Base-by-base conservation (phyloP, 2,888 invertebrate species). In the Achlya flavicornis region DNA sequence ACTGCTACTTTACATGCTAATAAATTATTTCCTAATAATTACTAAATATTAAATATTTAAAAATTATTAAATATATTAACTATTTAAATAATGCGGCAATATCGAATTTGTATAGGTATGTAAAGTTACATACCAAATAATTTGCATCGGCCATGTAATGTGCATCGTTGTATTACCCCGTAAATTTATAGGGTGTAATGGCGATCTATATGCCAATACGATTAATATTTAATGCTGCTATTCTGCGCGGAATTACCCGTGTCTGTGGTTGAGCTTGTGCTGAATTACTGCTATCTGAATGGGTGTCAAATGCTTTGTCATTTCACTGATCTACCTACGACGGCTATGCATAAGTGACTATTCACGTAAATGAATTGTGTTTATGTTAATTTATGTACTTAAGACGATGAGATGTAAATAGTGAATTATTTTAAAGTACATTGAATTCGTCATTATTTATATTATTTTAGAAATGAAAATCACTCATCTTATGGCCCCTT, bases 181-280 rank as follows among this genome's bases (percentile, higher is more conserved):
- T 89, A 86, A 89, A 89, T 90, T 41, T 88, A 87, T 86, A 81
- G 74, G 70, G 80, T 79, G 80, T 88, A 89, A 88, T 86, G 86
- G 82, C 87, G 84, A 87, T 89, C 85, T 90, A 88, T 89, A 88
- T 87, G 88, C 87, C 89, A 89, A 90, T 91, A 86, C 88, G 83
- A 89, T 92, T 91, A 90, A 89, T 91, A 92, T 91, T 92, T 90
- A 91, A 91, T 88, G 88, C 86, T 82, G 83, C 88, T 87, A 88
- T 90, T 88, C 88, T 86, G 88, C 76, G 73, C 83, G 79, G 80
- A 90, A 92, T 91, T 89, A 90, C 89, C 85, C 84, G 78, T 83
- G 88, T 85, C 88, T 88, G 88, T 84, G 85, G 86, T 85, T 84
- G 85, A 88, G 86, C 88, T 86, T 86, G 83, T 80, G 80, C 86